Base-by-base conservation (phyloP, 2,113 vertebrate species). In the Ctenomys sociabilis region DNA sequence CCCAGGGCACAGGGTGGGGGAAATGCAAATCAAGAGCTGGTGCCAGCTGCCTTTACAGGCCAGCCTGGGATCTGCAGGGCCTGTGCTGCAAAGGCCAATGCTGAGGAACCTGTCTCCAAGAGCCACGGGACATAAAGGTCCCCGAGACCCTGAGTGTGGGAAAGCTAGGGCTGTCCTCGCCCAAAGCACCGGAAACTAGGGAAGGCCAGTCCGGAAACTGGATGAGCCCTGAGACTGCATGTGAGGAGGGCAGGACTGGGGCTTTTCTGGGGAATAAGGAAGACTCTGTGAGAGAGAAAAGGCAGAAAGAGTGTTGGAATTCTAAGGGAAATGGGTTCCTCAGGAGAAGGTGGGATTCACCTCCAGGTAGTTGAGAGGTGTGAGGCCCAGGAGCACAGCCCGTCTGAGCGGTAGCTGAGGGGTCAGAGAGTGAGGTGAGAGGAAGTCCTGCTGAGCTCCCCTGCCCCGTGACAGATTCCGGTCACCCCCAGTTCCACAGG, bases 361-460 rank as follows among this genome's bases (percentile, higher is more conserved):
- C 68, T 1, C 32, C 43, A 8, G 24, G 19, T 28, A 28, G 80
- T 5, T 32, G 63, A 68, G 82, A 26, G 45, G 78, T 3, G 32
- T 68, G 32, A 21, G 63, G 19, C 5, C 16, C 9, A 21, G 73
- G 64, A 7, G 40, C 0, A 0, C 21, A 0, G 0, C 10, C 12
- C 1, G 16, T 40, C 43, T 0, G 0, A 3, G 0, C 17, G 61
- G 43, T 16, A 40, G 68, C 3, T 35, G 54, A 5, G 59, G 80
- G 21, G 14, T 16, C 1, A 2, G 59, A 4, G 70, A 37, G 40
- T 35, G 10, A 61, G 66, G 9, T 45, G 12, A 49, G 52, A 52
- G 88, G 88, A 28, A 32, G 21, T 10, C 81, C 59, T 22, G 12
- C 45, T 9, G 26, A n/a, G 24, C 37, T 45, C 64, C n/a, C 78